A percentile compares a stretch with the other conserved stretches of the same genome.
These are phyloP conservation scores for Gobiocypris rarus DNA, from an alignment of 2,113 vertebrate species.

Conservation along the genomic window DNA sequence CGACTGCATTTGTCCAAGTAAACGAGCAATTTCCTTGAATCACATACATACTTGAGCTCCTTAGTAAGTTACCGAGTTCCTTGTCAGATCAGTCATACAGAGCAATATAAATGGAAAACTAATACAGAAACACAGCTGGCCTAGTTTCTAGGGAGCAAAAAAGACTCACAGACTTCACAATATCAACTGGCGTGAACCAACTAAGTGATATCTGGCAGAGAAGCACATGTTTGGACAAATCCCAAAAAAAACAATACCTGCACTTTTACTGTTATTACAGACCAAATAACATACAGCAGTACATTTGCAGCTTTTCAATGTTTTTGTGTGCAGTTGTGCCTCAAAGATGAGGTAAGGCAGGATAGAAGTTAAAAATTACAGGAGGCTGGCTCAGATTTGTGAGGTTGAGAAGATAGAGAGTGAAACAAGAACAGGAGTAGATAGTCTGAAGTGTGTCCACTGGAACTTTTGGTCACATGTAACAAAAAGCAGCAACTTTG, in stretches of 20 bases:
- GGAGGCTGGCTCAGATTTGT: slow-evolving; percentile 35
- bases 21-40: slow-evolving; percentile 60
- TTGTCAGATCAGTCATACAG: slow-evolving; percentile 48
- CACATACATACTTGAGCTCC: slow-evolving; percentile 46
- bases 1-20: slow-evolving; percentile 57
- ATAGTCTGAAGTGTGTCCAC: background rate
- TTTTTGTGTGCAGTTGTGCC: slow-evolving; percentile 19
- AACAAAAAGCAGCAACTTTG: slow-evolving; percentile 42
- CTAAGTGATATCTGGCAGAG: slow-evolving; percentile 60
- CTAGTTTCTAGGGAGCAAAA: slow-evolving; percentile 37
- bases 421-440: background rate
- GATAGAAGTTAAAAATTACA: slow-evolving; percentile 32
- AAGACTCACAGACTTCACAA: slow-evolving; percentile 35
- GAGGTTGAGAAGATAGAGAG: background rate
- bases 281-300: slow-evolving; percentile 4
- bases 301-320: background rate
- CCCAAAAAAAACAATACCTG: background rate
- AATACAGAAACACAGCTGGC: slow-evolving; percentile 60
- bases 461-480: slow-evolving; percentile 42
- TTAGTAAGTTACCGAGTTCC: slow-evolving; percentile 2
- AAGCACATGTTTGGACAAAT: slow-evolving; percentile 37
- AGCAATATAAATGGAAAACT: slow-evolving; percentile 38
- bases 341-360: slow-evolving; percentile 33
- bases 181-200: slow-evolving; percentile 39
- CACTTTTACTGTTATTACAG: background rate